Evolutionary conservation across 2,113 vertebrate species (phyloP).

Genomic region (Gallinago media): DNA sequence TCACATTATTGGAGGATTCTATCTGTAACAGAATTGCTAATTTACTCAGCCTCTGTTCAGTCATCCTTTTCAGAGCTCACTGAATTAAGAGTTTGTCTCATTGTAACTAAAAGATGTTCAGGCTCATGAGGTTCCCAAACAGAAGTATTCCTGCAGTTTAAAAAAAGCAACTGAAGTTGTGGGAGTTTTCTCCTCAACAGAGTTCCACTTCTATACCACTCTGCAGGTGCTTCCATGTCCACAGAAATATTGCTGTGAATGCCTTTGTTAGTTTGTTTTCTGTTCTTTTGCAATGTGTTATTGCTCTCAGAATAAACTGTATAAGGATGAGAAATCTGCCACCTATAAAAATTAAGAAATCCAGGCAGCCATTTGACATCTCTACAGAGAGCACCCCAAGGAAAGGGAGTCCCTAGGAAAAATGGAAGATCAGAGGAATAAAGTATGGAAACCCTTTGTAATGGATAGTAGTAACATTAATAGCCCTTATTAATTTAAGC

Average conservation of each 20-base stretch:
- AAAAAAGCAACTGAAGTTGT: background rate
- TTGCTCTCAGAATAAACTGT: background rate
- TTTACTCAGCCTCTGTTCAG: background rate
- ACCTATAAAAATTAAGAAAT: background rate
- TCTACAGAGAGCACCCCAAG: background rate
- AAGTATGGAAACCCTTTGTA: background rate
- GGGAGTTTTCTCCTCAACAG: background rate
- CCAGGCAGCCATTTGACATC: background rate
- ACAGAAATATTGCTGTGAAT: background rate
- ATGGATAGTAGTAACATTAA: background rate
- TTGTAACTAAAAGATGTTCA: background rate
- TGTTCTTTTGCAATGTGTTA: background rate
- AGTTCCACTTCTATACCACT: background rate
- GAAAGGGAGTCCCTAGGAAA: background rate
- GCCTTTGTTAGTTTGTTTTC: background rate
- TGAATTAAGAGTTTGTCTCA: background rate
- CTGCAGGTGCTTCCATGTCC: background rate
- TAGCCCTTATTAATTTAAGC: background rate
- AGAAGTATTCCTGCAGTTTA: background rate
- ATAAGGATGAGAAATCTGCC: background rate
- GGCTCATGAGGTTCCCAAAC: background rate
- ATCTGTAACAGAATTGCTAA: background rate
- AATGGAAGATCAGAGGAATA: background rate
- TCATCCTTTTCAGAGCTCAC: background rate
- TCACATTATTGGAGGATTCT: background rate